Evolutionary conservation across 2,113 vertebrate genomes (phyloP).

Genomic region (Chrysemys picta): DNA sequence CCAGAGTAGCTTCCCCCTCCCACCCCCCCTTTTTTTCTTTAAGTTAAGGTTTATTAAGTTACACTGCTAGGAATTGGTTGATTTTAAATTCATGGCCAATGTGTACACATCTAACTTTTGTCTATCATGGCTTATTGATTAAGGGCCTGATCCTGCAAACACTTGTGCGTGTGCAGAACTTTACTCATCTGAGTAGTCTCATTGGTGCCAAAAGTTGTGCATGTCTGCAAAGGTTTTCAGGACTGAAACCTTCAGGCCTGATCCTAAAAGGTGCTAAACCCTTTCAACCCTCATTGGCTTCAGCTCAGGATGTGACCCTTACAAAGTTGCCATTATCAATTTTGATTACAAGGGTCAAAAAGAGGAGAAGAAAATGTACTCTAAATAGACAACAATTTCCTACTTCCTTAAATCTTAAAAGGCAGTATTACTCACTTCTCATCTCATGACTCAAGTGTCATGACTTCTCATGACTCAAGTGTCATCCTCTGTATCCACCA

Average conservation of each 20-base stretch:
- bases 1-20: not conserved
- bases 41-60: not conserved
- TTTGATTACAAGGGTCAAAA: not conserved
- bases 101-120: not conserved
- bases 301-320: not conserved
- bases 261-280: not conserved
- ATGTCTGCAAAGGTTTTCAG: not conserved
- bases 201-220: not conserved
- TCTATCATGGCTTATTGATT: rapidly evolving
- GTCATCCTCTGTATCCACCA: not conserved
- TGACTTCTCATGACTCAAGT: too few species aligned
- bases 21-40: not conserved
- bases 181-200: not conserved
- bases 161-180: not conserved
- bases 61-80: not conserved
- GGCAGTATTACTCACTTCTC: not conserved
- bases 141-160: not conserved
- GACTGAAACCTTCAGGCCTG: not conserved
- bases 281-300: not conserved
- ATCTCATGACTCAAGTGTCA: too few species aligned
- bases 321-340: not conserved
- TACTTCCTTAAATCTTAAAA: slow-evolving; percentile 4
- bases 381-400: not conserved
- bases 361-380: not conserved
- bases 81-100: not conserved